Evolutionary conservation across 2,797 vertebrate genomes (phyloP).

Genomic region (Xiphophorus birchmanni): DNA sequence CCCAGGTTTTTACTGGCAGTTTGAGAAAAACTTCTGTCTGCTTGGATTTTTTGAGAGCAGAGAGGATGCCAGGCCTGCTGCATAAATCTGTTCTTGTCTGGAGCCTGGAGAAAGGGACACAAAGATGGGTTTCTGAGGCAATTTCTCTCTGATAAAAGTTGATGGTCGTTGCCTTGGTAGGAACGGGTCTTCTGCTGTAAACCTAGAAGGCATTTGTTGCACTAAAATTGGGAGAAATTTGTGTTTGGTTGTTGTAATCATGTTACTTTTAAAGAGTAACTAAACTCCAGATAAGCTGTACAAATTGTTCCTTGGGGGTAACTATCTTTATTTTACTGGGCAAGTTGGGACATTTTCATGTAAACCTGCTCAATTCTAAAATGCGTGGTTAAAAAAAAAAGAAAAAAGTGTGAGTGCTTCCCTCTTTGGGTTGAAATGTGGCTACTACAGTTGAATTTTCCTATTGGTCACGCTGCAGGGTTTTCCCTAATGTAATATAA

Average conservation of each 20-base stretch:
- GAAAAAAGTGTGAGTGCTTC: too few species aligned
- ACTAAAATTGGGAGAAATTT: neutral
- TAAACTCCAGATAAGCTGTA: too few species aligned
- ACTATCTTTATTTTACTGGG: too few species aligned
- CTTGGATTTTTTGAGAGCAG: conserved; percentile 24
- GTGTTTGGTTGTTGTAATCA: neutral
- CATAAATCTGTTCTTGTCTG: conserved; percentile 62
- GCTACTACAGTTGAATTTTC: too few species aligned
- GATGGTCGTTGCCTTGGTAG: conserved; percentile 48
- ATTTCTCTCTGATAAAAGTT: conserved; percentile 61
- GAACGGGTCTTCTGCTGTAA: conserved; percentile 44
- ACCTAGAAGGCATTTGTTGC: conserved; percentile 15
- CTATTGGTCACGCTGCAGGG: too few species aligned
- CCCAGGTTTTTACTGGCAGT: conserved; percentile 38
- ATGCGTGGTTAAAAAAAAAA: too few species aligned
- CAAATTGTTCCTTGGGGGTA: too few species aligned
- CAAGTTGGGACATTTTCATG: too few species aligned
- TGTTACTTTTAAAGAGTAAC: neutral
- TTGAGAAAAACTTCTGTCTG: conserved; percentile 42
- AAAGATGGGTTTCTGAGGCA: conserved; percentile 31
- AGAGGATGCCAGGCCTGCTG: conserved; percentile 37
- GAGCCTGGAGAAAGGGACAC: conserved; percentile 10
- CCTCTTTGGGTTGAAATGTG: too few species aligned
- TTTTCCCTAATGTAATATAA: too few species aligned
- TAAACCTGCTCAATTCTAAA: too few species aligned